Evolutionary conservation across 2,113 vertebrate genomes (phyloP).

Genomic region (Aegithalos caudatus): DNA sequence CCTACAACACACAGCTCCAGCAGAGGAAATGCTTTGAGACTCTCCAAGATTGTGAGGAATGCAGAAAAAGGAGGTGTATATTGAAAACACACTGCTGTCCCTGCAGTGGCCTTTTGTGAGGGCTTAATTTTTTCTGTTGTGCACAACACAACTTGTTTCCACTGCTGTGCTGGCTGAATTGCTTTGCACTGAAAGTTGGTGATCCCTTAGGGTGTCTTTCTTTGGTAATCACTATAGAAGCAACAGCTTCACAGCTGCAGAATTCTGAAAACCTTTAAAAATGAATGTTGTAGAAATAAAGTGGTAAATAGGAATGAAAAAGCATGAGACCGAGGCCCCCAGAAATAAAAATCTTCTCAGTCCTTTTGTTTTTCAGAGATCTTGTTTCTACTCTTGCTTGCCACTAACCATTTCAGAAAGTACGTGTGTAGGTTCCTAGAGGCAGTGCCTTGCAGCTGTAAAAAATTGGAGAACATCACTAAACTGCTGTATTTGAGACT

Average conservation of each 20-base stretch:
- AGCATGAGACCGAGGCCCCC: not conserved
- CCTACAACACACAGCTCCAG: not conserved
- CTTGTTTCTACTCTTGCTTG: not conserved
- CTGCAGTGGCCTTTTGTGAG: not conserved
- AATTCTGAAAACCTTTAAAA: not conserved
- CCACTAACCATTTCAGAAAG: not conserved
- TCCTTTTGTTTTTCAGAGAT: not conserved
- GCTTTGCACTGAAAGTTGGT: not conserved
- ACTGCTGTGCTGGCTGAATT: not conserved
- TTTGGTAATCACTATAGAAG: not conserved
- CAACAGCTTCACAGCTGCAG: not conserved
- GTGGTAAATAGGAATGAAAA: not conserved
- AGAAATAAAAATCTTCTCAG: not conserved
- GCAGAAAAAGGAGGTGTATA: not conserved
- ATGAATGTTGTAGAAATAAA: not conserved
- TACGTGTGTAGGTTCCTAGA: not conserved
- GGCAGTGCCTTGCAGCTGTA: not conserved
- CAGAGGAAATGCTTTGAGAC: not conserved
- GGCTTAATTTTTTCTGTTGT: not conserved
- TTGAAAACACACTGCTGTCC: not conserved
- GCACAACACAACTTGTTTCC: not conserved
- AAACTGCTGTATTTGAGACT: not conserved
- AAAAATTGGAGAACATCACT: not conserved
- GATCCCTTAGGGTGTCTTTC: not conserved
- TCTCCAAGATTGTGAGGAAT: not conserved